Percentiles rank a stretch among this genome's conserved stretches.
These are phyloP conservation scores for Panorpa germanica DNA, from an alignment of 2,888 invertebrate genomes.

Conservation along the genomic window DNA sequence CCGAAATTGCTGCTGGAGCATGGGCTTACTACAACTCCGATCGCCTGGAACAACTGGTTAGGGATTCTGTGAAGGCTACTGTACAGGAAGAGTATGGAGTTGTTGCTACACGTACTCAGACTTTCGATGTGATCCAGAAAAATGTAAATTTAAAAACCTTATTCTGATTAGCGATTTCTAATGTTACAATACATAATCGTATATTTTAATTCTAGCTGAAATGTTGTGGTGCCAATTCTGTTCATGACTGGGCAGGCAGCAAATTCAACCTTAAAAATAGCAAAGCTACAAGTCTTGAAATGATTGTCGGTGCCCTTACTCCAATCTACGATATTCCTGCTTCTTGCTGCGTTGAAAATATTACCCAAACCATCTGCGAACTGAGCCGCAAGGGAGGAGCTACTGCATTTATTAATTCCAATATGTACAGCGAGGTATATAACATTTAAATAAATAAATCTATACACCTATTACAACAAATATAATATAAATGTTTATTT, in stretches of 20 bases:
- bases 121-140: conserved; percentile 47
- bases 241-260: conserved; percentile 50
- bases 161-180: background rate
- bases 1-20: conserved; percentile 57
- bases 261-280: conserved; percentile 32
- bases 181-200: conserved; percentile 13
- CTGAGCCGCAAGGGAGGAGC: conserved; percentile 26
- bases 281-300: conserved; percentile 24
- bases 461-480: no score
- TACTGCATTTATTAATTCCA: conserved; percentile 24
- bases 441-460: no score
- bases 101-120: conserved; percentile 31
- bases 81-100: conserved; percentile 41
- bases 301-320: conserved; percentile 30
- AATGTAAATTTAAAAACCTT: conserved; percentile 24
- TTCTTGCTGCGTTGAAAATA: no score
- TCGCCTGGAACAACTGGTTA: conserved; percentile 40
- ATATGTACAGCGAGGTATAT: conserved; percentile 26
- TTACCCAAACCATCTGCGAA: conserved; percentile 30
- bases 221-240: conserved; percentile 60
- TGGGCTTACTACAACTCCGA: conserved; percentile 58
- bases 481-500: conserved; percentile 13
- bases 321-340: conserved; percentile 36
- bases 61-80: conserved; percentile 37
- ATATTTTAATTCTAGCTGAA: conserved; percentile 32